Percentiles rank a stretch among this genome's conserved stretches.
These are phyloP conservation scores for Tortrix viridana DNA, from an alignment of 2,888 invertebrate genomes.

Conservation along the genomic window DNA sequence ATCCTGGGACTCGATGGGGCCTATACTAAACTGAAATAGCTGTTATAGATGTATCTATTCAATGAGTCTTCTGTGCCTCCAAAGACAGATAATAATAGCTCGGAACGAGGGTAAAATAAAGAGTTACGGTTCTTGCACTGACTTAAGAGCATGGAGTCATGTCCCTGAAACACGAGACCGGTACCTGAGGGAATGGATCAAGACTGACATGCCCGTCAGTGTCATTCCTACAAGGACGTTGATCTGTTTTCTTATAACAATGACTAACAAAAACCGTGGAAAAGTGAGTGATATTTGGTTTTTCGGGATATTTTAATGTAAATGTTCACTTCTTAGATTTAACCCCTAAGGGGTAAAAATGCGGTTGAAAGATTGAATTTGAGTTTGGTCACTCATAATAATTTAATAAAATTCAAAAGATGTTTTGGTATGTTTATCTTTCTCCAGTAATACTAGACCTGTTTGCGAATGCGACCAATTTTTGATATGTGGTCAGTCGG, in stretches of 20 bases:
- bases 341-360: too few species aligned
- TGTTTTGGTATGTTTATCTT: too few species aligned
- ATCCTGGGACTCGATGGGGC: too few species aligned
- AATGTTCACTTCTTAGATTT: too few species aligned
- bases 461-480: too few species aligned
- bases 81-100: constrained; percentile 56
- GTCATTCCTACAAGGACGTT: constrained; percentile 60
- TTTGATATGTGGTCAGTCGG: too few species aligned
- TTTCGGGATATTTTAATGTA: too few species aligned
- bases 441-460: too few species aligned
- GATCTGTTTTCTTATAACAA: constrained; percentile 55
- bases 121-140: constrained; percentile 78
- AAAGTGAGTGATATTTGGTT: constrained; percentile 54
- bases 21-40: too few species aligned
- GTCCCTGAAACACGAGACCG: constrained; percentile 55
- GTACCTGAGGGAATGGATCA: constrained; percentile 77
- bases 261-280: constrained; percentile 61
- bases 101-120: constrained; percentile 83
- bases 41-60: constrained; percentile 47
- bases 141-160: constrained; percentile 84
- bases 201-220: constrained; percentile 67
- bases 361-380: too few species aligned
- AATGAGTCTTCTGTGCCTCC: constrained; percentile 60
- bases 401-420: too few species aligned
- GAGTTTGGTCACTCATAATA: too few species aligned